Evolutionary conservation across 2,113 vertebrate genomes (phyloP).

Genomic region (Anguilla japonica): DNA sequence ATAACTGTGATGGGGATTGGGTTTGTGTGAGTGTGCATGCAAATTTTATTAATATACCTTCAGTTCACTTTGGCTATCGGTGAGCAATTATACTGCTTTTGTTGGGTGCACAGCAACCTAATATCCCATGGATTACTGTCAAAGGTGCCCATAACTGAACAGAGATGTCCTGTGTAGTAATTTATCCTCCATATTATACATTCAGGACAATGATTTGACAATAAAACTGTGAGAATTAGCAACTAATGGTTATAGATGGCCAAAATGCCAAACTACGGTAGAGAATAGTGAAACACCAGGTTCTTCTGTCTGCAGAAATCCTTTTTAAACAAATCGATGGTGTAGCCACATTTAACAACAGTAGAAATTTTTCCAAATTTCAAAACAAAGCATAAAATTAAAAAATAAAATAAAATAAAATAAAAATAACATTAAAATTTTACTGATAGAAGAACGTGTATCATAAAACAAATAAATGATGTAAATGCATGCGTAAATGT

Average conservation of each 20-base stretch:
- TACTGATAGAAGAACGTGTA: neutral
- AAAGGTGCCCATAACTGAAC: slow-evolving; percentile 70
- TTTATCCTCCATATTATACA: slow-evolving; percentile 28
- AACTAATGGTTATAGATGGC: neutral
- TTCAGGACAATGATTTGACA: slow-evolving; percentile 44
- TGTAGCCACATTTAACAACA: no score
- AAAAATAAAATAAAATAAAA: neutral
- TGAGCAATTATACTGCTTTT: slow-evolving; percentile 70
- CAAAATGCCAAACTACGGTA: neutral
- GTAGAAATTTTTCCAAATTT: neutral
- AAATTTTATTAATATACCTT: slow-evolving; percentile 74
- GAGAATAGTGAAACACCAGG: neutral
- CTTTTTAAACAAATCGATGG: no score
- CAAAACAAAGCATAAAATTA: neutral
- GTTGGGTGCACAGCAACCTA: slow-evolving; percentile 54
- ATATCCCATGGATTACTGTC: slow-evolving; percentile 68
- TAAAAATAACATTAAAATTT: neutral
- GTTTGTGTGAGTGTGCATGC: slow-evolving; percentile 53
- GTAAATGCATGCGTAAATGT: neutral
- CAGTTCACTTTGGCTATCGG: slow-evolving; percentile 61
- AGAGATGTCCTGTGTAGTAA: slow-evolving; percentile 58
- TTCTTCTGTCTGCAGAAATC: neutral
- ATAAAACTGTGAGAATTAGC: neutral
- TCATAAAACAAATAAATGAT: neutral
- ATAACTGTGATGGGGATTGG: slow-evolving; percentile 63